A percentile compares a stretch with the other conserved stretches of the same genome.
phyloP scores from a whole-genome alignment of 2,888 invertebrate genomes.

The Hydraecia micacea region DNA sequence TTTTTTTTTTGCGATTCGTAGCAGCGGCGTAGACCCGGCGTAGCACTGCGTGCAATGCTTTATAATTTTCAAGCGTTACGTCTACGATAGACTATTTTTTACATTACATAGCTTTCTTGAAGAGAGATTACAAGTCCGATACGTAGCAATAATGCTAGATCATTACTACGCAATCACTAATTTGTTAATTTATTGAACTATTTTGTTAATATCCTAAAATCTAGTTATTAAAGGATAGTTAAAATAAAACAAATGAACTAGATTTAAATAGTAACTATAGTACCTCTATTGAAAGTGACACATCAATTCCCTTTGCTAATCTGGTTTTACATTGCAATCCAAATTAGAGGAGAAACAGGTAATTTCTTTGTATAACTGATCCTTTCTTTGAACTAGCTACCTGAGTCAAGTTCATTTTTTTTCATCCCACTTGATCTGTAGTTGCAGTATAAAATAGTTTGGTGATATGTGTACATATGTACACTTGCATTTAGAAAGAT shows the following conservation, averaged over 20 bases:
- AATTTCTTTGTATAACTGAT: background rate
- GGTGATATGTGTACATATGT: background rate
- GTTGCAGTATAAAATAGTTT: background rate
- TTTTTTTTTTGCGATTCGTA: background rate
- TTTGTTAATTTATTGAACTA: background rate
- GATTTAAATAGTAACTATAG: too few species aligned
- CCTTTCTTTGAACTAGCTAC: conserved; percentile 11
- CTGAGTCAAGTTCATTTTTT: conserved; percentile 6
- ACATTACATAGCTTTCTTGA: background rate
- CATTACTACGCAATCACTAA: background rate
- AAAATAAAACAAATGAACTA: conserved; percentile 1
- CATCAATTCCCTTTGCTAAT: background rate
- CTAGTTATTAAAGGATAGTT: background rate
- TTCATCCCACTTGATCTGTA: background rate
- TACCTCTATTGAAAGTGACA: background rate
- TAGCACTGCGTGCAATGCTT: conserved; percentile 12
- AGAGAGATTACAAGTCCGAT: background rate
- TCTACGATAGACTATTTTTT: background rate
- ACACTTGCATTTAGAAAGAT: background rate
- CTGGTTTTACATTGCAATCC: background rate
- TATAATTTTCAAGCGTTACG: background rate
- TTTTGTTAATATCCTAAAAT: background rate
- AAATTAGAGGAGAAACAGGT: background rate
- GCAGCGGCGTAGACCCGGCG: background rate
- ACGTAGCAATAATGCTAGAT: background rate